Base-by-base conservation (phyloP, 2,797 vertebrate genomes). In the Lateolabrax maculatus region DNA sequence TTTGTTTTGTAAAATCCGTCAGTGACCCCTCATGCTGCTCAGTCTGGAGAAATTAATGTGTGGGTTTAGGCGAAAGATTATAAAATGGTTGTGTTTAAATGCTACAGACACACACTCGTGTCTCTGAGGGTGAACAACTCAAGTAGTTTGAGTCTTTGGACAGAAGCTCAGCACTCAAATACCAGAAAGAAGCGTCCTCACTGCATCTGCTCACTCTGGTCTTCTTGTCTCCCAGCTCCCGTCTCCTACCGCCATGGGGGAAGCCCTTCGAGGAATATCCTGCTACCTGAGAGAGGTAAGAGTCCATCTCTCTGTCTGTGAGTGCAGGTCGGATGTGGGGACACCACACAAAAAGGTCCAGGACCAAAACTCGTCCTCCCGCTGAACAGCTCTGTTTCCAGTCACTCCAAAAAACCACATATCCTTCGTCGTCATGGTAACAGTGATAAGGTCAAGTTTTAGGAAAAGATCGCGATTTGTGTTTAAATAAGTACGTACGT, bases 211-310 rank as follows among this genome's bases (percentile, higher is more conserved):
- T 16, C 48, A 43, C 21, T 34, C 19, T 31, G 21, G 2, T 7
- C 39, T 29, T 18, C n/a, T n/a, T n/a, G n/a, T n/a, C 36, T 60
- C 51, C 57, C 84, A 97, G 97, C 83, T 97, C 41, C 95, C 97
- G 2, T 97, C 97, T 6, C 97, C 97, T 0, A 96, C 96, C 1
- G 94, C 97, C 52, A 96, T 96, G 95, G 96, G 96, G 1, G 95
- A 95, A 3, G 96, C 97, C 0, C 93, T 97, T 16, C 92, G 97
- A 79, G 97, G 97, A 53, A 97, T 97, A 27, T 97, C 97, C 87
- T 97, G 96, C 85, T 97, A 97, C 88, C 82, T 97, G 64, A 94
- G 96, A 93, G 96, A 97, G 96, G 97, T 97, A 83, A 92, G 70
- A n/a, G 6, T 61, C 21, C 13, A 4, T 44, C 48, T 13, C 0